These are phyloP conservation scores for Bombus pyrosoma DNA, from an alignment of 1,140 invertebrate species.

Conservation along the genomic window DNA sequence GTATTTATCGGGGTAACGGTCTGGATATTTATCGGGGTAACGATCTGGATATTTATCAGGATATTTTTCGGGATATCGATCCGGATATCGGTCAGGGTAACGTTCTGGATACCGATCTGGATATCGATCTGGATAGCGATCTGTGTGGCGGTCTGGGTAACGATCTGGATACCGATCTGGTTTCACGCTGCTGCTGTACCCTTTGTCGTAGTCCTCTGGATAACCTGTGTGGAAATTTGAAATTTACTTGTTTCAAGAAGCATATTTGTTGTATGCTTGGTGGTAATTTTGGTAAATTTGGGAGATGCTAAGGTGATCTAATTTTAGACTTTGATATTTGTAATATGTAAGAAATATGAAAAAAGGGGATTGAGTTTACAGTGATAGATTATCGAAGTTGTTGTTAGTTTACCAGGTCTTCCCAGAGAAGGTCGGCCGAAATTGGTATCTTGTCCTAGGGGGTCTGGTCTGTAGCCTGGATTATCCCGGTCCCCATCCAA, in stretches of 20 bases:
- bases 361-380: neutral
- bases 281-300: neutral
- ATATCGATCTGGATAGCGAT: slow-evolving; percentile 77
- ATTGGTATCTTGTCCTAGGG: slow-evolving; percentile 83
- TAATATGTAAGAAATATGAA: neutral
- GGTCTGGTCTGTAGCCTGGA: slow-evolving; percentile 81
- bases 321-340: neutral
- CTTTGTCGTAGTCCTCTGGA: slow-evolving; percentile 79
- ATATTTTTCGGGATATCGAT: slow-evolving; percentile 71
- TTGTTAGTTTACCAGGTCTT: slow-evolving; percentile 74
- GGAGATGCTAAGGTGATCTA: too few relatives aligned
- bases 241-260: neutral
- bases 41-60: slow-evolving; percentile 74
- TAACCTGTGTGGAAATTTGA: slow-evolving; percentile 66
- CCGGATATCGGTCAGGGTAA: slow-evolving; percentile 81
- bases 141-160: slow-evolving; percentile 72
- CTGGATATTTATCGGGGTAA: slow-evolving; percentile 79
- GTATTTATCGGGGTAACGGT: slow-evolving; percentile 74
- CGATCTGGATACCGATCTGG: slow-evolving; percentile 79
- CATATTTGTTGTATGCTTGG: neutral
- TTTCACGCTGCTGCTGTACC: slow-evolving; percentile 75
- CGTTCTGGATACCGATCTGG: slow-evolving; percentile 79
- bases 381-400: neutral
- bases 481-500: slow-evolving; percentile 76
- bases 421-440: slow-evolving; percentile 81